These are phyloP conservation scores for Chaetophractus vellerosus DNA, from an alignment of 2,797 vertebrate species.

Conservation along the genomic window DNA sequence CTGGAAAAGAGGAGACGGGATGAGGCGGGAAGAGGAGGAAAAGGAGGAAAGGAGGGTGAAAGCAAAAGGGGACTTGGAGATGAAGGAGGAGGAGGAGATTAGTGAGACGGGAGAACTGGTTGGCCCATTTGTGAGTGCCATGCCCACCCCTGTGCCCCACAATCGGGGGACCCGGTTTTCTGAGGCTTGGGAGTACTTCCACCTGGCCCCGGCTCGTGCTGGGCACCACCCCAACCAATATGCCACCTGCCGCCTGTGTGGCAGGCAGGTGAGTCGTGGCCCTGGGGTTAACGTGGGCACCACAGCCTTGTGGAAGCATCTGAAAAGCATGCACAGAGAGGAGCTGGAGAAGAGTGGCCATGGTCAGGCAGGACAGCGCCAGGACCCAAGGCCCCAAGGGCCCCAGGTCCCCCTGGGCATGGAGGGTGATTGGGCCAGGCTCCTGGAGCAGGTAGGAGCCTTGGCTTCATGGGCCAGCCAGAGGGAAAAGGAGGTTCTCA, in stretches of 20 bases:
- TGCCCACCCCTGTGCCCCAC: neutral
- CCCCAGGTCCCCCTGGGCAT: neutral
- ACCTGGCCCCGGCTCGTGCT: neutral
- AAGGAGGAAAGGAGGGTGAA: neutral
- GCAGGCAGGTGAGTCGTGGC: constrained; percentile 61
- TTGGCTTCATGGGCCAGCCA: constrained; percentile 69
- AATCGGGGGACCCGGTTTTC: constrained; percentile 53
- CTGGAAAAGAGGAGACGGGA: neutral
- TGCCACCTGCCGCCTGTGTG: constrained; percentile 42
- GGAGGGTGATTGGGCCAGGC: constrained; percentile 41
- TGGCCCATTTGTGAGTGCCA: neutral
- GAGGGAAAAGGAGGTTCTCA: constrained; percentile 57
- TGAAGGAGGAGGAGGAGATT: constrained; percentile 57
- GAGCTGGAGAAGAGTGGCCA: constrained; percentile 50
- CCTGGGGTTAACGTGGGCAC: constrained; percentile 33
- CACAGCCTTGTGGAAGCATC: constrained; percentile 65
- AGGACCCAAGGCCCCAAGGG: neutral
- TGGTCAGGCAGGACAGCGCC: neutral
- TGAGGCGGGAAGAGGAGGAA: constrained; percentile 55
- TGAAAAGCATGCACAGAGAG: constrained; percentile 70
- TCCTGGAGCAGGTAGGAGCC: constrained; percentile 28
- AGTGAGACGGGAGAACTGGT: neutral
- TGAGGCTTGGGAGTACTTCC: constrained; percentile 39
- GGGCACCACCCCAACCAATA: constrained; percentile 48
- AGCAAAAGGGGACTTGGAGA: neutral